Conservation (phyloP, 2,888 invertebrate genomes). For the Strigamia crassipes region DNA sequence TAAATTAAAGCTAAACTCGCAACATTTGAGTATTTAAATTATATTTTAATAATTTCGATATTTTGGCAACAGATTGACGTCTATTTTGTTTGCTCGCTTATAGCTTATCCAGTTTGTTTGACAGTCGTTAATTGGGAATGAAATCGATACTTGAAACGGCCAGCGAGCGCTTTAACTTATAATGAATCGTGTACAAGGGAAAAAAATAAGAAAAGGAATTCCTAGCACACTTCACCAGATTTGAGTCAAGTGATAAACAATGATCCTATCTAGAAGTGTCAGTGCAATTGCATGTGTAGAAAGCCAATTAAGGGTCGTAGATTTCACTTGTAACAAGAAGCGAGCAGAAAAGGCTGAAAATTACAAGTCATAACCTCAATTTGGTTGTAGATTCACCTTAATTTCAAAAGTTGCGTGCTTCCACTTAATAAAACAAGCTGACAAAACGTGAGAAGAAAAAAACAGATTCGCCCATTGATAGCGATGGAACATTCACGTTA, state of each 20-base stretch:
- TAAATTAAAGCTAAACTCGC: neutral
- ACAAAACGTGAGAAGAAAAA: conserved; percentile 5
- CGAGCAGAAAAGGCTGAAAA: conserved; percentile 17
- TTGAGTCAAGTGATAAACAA: conserved; percentile 26
- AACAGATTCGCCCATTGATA: neutral
- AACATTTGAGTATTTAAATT: too few relatives aligned
- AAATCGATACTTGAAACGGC: neutral
- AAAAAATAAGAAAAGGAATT: conserved; percentile 19
- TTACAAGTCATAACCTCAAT: conserved; percentile 33
- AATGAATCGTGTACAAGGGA: neutral
- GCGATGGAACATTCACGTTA: neutral
- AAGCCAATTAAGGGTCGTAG: conserved; percentile 37
- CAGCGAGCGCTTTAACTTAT: neutral
- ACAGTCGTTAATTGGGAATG: neutral
- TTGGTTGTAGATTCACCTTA: conserved; percentile 1
- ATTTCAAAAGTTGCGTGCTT: conserved; percentile 6
- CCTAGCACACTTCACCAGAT: conserved; percentile 20
- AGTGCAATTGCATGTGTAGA: conserved; percentile 40
- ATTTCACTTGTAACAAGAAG: conserved; percentile 40
- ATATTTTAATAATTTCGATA: too few relatives aligned
- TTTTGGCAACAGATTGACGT: too few relatives aligned
- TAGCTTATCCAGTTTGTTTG: too few relatives aligned
- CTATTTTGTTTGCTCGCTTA: too few relatives aligned
- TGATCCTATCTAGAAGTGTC: conserved; percentile 20
- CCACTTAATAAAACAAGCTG: conserved; percentile 12